phyloP scores from a whole-genome alignment of 2,888 invertebrate genomes.

The Eristalis tenax region DNA sequence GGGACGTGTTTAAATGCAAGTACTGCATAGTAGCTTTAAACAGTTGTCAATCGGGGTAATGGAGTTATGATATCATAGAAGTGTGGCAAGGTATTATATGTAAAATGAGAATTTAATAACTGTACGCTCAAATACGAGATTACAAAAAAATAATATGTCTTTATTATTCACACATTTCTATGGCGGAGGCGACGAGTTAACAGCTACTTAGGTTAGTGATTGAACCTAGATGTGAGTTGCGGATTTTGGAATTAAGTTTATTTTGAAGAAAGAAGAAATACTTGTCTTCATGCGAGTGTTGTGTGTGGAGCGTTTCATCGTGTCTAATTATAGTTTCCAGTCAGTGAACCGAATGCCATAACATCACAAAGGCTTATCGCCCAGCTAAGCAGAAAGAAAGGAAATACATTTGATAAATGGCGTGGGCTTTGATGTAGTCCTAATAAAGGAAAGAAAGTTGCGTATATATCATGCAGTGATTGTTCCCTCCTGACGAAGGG shows the following conservation, averaged over 20 bases:
- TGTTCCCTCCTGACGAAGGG: neutral
- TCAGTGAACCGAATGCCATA: neutral
- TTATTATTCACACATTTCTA: neutral
- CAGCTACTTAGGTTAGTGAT: neutral
- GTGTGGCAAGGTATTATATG: too few species aligned
- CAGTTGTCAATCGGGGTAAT: neutral
- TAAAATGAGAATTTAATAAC: neutral
- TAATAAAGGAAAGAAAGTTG: neutral
- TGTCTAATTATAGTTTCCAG: neutral
- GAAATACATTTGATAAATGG: neutral
- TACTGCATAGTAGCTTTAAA: neutral
- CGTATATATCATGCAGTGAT: neutral
- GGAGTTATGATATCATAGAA: neutral
- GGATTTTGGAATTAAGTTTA: neutral
- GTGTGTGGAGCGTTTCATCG: neutral
- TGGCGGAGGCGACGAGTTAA: neutral
- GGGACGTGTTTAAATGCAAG: slow-evolving; percentile 22
- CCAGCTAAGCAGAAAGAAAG: neutral
- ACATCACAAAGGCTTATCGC: neutral
- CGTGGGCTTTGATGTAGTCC: neutral
- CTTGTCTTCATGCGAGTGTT: neutral
- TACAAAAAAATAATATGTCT: too few species aligned
- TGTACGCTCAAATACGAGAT: neutral
- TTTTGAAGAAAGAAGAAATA: neutral
- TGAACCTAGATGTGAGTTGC: neutral